A percentile compares a stretch with the other conserved stretches of the same genome.
Evolutionary conservation across 2,113 vertebrate species (phyloP).

Genomic region (Leptodactylus fuscus): DNA sequence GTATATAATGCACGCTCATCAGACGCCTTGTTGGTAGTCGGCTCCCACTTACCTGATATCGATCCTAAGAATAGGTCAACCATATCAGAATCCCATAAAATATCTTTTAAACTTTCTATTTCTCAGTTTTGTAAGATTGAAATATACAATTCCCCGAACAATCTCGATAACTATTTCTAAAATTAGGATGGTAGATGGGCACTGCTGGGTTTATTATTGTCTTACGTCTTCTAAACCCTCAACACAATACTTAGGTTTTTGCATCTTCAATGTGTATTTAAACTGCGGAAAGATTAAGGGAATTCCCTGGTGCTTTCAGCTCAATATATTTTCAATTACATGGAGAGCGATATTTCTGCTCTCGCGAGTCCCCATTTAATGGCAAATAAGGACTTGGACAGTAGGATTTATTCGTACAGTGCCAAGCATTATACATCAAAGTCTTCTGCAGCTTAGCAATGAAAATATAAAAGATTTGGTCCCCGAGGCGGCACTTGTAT

Average conservation of each 20-base stretch:
- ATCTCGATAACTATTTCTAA: conserved; percentile 15
- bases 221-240: conserved; percentile 23
- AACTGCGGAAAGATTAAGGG: conserved; percentile 34
- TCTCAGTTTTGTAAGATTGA: background rate
- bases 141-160: conserved; percentile 20
- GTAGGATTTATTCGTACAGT: conserved; percentile 31
- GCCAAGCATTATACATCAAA: conserved; percentile 51
- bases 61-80: too few relatives aligned
- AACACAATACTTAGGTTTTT: conserved; percentile 29
- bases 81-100: too few relatives aligned
- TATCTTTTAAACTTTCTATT: background rate
- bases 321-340: conserved; percentile 51
- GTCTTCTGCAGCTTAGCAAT: conserved; percentile 16
- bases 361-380: conserved; percentile 36
- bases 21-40: too few relatives aligned
- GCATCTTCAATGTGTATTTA: conserved; percentile 38
- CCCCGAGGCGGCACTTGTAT: background rate
- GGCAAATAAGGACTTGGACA: conserved; percentile 39
- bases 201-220: conserved; percentile 9
- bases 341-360: conserved; percentile 1
- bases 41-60: too few relatives aligned
- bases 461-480: background rate
- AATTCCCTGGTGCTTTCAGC: conserved; percentile 36
- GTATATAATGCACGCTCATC: too few relatives aligned
- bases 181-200: conserved; percentile 14